Conservation (phyloP, 2,797 vertebrate species). For the Galaxias olidus region DNA sequence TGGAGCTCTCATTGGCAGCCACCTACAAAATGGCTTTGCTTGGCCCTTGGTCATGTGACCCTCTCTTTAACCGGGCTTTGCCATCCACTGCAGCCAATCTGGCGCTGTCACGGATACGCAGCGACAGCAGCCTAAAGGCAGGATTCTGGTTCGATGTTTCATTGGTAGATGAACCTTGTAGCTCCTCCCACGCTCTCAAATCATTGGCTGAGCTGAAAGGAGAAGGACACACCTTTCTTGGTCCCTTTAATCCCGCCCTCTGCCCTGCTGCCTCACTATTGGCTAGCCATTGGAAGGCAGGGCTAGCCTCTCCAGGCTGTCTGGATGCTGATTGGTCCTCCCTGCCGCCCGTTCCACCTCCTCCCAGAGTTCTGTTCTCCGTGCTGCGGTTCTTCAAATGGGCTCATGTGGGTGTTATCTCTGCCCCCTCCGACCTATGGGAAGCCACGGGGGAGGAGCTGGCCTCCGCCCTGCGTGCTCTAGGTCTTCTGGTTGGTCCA, state of each 20-base stretch:
- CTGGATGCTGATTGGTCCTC: constrained; percentile 69
- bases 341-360: constrained; percentile 62
- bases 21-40: constrained; percentile 10
- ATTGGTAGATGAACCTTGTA: constrained; percentile 50
- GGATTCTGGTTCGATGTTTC: constrained; percentile 77
- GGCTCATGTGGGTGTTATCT: constrained; percentile 81
- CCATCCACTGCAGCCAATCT: not conserved
- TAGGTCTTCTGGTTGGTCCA: constrained; percentile 76
- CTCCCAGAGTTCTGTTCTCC: constrained; percentile 68
- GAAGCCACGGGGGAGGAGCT: constrained; percentile 74
- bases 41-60: constrained; percentile 12
- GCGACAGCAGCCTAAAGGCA: constrained; percentile 47
- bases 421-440: constrained; percentile 80
- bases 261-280: constrained; percentile 79
- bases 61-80: constrained; percentile 60
- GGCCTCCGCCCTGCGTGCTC: constrained; percentile 65
- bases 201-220: constrained; percentile 67
- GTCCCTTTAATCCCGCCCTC: constrained; percentile 76
- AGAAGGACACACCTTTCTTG: constrained; percentile 76
- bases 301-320: constrained; percentile 73
- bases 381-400: constrained; percentile 79
- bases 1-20: not conserved
- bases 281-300: constrained; percentile 78
- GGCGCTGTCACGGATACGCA: constrained; percentile 64
- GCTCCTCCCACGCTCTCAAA: constrained; percentile 62